Evolutionary conservation across 2,888 invertebrate species (phyloP), one percentile per base, ranked within the genome.

Genomic region (Alitta virens): DNA sequence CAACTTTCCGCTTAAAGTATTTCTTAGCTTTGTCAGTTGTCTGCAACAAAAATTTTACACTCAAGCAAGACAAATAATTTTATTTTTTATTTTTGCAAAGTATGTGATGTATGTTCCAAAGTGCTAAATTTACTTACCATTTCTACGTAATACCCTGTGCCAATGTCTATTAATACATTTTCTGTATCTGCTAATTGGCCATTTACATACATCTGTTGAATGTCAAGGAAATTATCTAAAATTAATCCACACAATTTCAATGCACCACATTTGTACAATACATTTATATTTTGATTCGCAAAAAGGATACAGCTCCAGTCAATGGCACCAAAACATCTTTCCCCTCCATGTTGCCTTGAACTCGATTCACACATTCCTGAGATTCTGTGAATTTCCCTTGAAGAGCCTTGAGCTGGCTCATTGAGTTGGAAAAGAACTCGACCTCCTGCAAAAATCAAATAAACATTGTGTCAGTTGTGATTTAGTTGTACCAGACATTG

Each of bases 91-190:
- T 40, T 40, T 12, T 40, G n/a, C 12, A 12, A 40, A 16, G n/a
- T 40, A 40, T 14, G 12, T 40, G 12, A 40, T 14, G 42, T 14
- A 40, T 16, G 12, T 14, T 16, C 12, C 16, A 40, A 40, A 14
- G n/a, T n/a, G n/a, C n/a, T n/a, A n/a, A n/a, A n/a, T n/a, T n/a
- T 9, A 49, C 74, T 77, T 80, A 92, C 92, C 87, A 94, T 94
- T 83, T 96, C 91, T 23, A 91, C 91, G 84, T 91, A 98, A 82
- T 98, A 98, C 67, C 97, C 95, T 57, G 98, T 97, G 56, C 98
- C 98, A 77, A 98, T 90, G 82, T 98, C 97, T 70, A 98, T 91
- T 33, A 97, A 86, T 58, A 96, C 94, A 80, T 90, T 90, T 59
- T 92, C 88, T 38, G 91, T 88, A 78, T 96, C 91, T 65, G 88